These are phyloP conservation scores for Sebastes matsubarae DNA, from an alignment of 2,797 vertebrate genomes.

Conservation along the genomic window DNA sequence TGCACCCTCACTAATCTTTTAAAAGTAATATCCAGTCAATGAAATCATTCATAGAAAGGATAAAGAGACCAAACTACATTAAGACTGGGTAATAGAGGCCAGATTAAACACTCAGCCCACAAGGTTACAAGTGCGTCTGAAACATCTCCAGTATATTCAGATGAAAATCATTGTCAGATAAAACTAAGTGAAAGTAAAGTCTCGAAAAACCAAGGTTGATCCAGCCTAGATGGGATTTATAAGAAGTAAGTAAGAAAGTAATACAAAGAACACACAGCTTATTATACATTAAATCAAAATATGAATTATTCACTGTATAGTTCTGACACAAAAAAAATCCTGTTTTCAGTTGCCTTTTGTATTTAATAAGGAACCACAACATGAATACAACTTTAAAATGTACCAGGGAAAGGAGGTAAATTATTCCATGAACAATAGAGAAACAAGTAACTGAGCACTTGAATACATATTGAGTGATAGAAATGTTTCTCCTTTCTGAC, in stretches of 20 bases:
- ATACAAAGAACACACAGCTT: not conserved
- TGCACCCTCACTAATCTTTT: constrained; percentile 5
- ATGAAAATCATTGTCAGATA: constrained; percentile 22
- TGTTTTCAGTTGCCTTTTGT: not conserved
- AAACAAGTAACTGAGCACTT: not conserved
- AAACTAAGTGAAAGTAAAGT: constrained; percentile 26
- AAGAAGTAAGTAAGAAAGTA: not conserved
- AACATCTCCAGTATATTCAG: constrained; percentile 33
- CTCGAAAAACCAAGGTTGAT: constrained; percentile 37
- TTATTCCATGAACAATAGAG: not conserved
- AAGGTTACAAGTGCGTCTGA: constrained; percentile 28
- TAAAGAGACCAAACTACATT: constrained; percentile 30
- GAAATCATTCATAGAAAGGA: constrained; percentile 25
- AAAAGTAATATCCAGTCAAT: constrained; percentile 21
- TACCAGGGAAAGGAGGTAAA: not conserved
- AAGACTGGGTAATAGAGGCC: constrained; percentile 5
- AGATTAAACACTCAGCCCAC: constrained; percentile 41
- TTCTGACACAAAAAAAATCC: not conserved
- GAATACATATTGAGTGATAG: not conserved
- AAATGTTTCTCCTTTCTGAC: not conserved
- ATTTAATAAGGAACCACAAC: not conserved
- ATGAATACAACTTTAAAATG: not conserved
- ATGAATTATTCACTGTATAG: not conserved
- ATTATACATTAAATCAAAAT: not conserved
- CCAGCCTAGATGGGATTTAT: constrained; percentile 24